phyloP scores from a whole-genome alignment of 2,113 vertebrate species.

The Poeciliopsis occidentalis region DNA sequence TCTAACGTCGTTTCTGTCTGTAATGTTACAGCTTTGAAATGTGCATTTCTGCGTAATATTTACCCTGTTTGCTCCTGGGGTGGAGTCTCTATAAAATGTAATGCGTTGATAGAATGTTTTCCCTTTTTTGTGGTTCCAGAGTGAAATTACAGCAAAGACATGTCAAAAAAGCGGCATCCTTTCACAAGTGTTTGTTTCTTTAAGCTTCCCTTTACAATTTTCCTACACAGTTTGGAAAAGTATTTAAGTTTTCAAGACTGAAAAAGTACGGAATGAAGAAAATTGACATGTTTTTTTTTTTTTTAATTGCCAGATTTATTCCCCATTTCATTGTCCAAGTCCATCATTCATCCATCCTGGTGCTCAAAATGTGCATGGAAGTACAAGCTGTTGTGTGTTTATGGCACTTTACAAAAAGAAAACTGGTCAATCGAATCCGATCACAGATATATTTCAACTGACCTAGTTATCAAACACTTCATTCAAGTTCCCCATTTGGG shows the following conservation, averaged over 20 bases:
- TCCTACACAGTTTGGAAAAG: too few species aligned
- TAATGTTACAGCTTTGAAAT: slow-evolving; percentile 12
- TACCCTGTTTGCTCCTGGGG: background rate
- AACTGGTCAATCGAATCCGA: too few species aligned
- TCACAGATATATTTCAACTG: too few species aligned
- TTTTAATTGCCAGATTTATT: too few species aligned
- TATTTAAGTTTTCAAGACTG: too few species aligned
- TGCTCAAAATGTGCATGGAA: background rate
- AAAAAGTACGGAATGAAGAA: too few species aligned
- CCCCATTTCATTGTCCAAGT: too few species aligned
- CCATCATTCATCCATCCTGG: too few species aligned
- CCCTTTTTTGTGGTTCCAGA: background rate
- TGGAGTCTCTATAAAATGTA: background rate
- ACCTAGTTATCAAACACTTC: too few species aligned
- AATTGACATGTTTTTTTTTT: too few species aligned
- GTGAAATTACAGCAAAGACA: background rate
- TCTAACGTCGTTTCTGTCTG: background rate
- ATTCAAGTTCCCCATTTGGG: too few species aligned
- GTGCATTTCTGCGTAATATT: background rate
- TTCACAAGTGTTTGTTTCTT: background rate
- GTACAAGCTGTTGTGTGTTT: background rate
- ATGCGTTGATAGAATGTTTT: slow-evolving; percentile 2
- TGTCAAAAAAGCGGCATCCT: background rate
- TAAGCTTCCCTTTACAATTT: background rate
- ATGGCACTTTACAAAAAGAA: too few species aligned